A percentile compares a stretch with the other conserved stretches of the same genome.
Conservation (phyloP, 1,140 invertebrate genomes). For the Scaptodrosophila lebanonensis region DNA sequence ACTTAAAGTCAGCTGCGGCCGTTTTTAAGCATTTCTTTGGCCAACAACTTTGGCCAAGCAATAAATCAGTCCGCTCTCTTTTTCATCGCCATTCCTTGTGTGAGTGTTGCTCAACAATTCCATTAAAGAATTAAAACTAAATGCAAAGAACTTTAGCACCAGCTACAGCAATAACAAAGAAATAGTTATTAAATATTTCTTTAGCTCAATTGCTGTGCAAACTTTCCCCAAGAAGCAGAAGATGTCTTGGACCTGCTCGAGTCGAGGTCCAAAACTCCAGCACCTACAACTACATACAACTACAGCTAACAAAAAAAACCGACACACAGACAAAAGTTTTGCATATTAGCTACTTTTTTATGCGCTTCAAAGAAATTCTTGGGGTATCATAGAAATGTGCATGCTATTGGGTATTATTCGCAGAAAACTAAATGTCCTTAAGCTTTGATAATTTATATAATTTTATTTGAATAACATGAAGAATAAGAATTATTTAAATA, state of each 20-base stretch:
- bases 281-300: constrained; percentile 46
- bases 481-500: no score
- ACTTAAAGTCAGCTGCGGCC: constrained; percentile 48
- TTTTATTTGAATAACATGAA: no score
- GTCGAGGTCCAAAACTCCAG: constrained; percentile 16
- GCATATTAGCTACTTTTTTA: constrained; percentile 14
- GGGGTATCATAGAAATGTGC: no score
- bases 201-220: constrained; percentile 56
- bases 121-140: constrained; percentile 68
- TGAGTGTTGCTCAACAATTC: constrained; percentile 46
- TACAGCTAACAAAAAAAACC: constrained; percentile 4
- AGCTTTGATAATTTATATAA: no score
- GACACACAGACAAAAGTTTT: constrained; percentile 34
- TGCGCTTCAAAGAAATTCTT: no score
- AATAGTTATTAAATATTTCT: constrained; percentile 74
- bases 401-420: no score
- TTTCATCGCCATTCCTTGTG: constrained; percentile 1
- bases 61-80: constrained; percentile 47
- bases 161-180: constrained; percentile 15
- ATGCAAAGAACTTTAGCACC: constrained; percentile 43
- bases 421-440: no score
- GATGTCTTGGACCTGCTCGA: no score
- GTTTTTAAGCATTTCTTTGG: constrained; percentile 14
- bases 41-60: constrained; percentile 39
- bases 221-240: no score